Base-by-base conservation (phyloP, 2,888 invertebrate species). In the Himalopsyche anomala region DNA sequence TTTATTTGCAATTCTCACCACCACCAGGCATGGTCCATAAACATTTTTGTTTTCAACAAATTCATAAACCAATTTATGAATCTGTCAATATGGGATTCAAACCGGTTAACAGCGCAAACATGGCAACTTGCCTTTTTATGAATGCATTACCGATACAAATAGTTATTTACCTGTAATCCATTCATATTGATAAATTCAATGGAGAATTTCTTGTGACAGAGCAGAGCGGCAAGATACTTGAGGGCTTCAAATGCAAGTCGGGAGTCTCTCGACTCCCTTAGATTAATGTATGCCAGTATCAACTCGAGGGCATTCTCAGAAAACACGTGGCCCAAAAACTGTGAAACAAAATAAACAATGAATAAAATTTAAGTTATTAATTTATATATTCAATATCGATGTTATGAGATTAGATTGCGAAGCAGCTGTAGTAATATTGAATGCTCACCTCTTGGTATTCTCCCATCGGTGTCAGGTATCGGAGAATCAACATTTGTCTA, bases 121-220 rank as follows among this genome's bases (percentile, higher is more conserved):
- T 45, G 8, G 2, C 45, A 11, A 17, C 1, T 5, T 42, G 42
- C 8, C 12, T 28, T 54, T 36, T 36, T 12, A 36, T 6, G 4
- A 83, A 36, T 81, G 88, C 89, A 45, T 45, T 9, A 11, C 11
- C 8, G 8, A 45, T 11, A 45, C 2, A 45, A 45, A 11, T 9
- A 11, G 9, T 45, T 11, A 45, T 11, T 90, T 88, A 95, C 95
- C 93, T 96, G 96, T 80, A 99, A 91, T 0, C 99, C 99, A 45
- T 96, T 96, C 91, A 95, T 95, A 86, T 96, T 95, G 82, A 99
- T 96, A 91, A 99, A 99, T 91, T 99, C 99, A 51, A 99, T 95
- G 0, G 98, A 98, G 93, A 99, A 99, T 91, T 99, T 99, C 93
- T 99, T 99, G 92, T 99, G 99, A 90, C 99, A 99, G 17, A 99